Conservation (phyloP, 2,888 invertebrate genomes). For the Stenchaetothrips biformis region DNA sequence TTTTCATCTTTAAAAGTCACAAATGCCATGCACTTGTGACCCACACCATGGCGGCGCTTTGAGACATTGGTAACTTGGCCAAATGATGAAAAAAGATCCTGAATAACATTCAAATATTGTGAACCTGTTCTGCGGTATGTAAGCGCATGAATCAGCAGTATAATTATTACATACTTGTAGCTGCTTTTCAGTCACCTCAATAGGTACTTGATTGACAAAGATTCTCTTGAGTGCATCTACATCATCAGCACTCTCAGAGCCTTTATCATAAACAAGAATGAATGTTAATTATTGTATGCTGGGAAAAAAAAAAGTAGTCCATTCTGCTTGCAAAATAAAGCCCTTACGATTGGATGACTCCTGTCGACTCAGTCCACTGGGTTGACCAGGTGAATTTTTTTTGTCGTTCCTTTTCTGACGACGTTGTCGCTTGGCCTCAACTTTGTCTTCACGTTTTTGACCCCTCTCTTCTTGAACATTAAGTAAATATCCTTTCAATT, state of each 20-base stretch:
- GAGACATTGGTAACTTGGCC: neutral
- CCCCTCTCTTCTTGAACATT: neutral
- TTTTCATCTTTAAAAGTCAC: conserved; percentile 7
- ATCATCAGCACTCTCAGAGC: neutral
- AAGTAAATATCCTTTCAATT: neutral
- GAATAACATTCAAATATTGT: neutral
- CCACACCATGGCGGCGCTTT: neutral
- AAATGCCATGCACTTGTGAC: conserved; percentile 5
- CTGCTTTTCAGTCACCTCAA: neutral
- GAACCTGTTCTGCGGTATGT: neutral
- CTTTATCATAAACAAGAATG: neutral
- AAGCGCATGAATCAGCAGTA: neutral
- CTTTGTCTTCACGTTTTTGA: neutral
- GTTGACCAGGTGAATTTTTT: neutral
- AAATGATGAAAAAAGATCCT: neutral
- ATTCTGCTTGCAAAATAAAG: neutral
- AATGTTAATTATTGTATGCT: neutral
- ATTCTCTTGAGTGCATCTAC: neutral
- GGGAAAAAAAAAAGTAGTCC: no score
- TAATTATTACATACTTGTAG: neutral
- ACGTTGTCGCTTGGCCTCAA: neutral
- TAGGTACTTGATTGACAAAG: neutral
- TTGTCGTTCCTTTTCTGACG: neutral
- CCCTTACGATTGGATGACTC: neutral
- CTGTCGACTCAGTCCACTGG: neutral